Conservation (phyloP, 1,140 invertebrate species). For the Bombus pyrosoma region DNA sequence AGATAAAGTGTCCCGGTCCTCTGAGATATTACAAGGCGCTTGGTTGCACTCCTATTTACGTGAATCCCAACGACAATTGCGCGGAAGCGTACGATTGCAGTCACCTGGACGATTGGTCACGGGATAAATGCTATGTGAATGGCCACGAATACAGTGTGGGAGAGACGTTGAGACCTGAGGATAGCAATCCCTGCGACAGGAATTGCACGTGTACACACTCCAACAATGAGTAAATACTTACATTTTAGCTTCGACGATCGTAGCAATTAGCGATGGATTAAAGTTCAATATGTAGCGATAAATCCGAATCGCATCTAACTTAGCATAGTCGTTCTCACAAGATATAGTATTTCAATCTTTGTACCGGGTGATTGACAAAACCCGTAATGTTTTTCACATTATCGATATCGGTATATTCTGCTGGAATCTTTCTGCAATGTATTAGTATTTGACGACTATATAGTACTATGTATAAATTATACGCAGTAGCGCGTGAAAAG, state of each 20-base stretch:
- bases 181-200: conserved; percentile 57
- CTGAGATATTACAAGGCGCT: too few species aligned
- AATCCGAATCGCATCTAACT: background rate
- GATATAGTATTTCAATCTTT: background rate
- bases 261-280: background rate
- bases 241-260: background rate
- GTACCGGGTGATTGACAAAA: background rate
- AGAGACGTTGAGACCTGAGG: conserved; percentile 55
- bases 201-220: conserved; percentile 41
- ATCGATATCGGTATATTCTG: background rate
- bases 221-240: conserved; percentile 42
- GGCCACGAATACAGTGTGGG: conserved; percentile 54
- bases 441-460: background rate
- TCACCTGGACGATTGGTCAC: conserved; percentile 29
- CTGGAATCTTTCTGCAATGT: too few species aligned
- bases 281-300: background rate
- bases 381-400: background rate
- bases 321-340: too few species aligned
- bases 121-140: conserved; percentile 66
- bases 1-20: too few species aligned
- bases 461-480: too few species aligned
- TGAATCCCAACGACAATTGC: too few species aligned
- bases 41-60: too few species aligned
- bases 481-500: too few species aligned
- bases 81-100: background rate